Percentiles rank a stretch among this genome's conserved stretches.
These are phyloP conservation scores for Apodemia hepburni DNA, from an alignment of 2,888 invertebrate species.

Conservation along the genomic window DNA sequence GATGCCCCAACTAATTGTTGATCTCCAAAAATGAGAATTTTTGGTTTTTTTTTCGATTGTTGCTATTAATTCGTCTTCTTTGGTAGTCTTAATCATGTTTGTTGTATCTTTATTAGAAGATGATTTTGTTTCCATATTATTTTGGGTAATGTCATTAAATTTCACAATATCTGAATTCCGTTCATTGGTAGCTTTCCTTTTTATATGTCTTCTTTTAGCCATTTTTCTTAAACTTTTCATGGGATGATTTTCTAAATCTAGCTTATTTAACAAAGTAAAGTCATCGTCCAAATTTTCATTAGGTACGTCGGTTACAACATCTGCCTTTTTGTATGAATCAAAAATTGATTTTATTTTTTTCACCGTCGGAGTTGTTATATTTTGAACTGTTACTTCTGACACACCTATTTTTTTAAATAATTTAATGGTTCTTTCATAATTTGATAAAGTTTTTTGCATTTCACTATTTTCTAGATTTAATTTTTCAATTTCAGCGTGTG, in stretches of 20 bases:
- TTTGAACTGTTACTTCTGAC: too few relatives aligned
- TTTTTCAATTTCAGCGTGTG: too few relatives aligned
- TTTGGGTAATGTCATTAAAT: background rate
- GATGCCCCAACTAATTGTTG: background rate
- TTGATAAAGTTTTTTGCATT: too few relatives aligned
- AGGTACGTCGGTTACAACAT: too few relatives aligned
- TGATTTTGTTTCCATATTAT: background rate
- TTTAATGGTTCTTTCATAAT: too few relatives aligned
- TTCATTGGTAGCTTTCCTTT: background rate
- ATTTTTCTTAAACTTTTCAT: background rate
- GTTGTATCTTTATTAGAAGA: too few relatives aligned
- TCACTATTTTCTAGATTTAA: too few relatives aligned
- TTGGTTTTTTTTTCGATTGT: background rate
- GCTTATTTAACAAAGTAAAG: background rate
- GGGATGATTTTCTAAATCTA: background rate
- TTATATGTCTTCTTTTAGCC: background rate
- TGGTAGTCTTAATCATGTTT: background rate
- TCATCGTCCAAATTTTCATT: too few relatives aligned
- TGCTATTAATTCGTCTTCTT: background rate
- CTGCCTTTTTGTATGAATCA: too few relatives aligned
- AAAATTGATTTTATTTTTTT: too few relatives aligned
- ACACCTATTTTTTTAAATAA: too few relatives aligned
- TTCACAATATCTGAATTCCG: background rate
- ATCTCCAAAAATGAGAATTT: background rate
- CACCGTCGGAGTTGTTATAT: too few relatives aligned